Conservation (phyloP, 2,113 vertebrate species). For the Halcyon malimbica region DNA sequence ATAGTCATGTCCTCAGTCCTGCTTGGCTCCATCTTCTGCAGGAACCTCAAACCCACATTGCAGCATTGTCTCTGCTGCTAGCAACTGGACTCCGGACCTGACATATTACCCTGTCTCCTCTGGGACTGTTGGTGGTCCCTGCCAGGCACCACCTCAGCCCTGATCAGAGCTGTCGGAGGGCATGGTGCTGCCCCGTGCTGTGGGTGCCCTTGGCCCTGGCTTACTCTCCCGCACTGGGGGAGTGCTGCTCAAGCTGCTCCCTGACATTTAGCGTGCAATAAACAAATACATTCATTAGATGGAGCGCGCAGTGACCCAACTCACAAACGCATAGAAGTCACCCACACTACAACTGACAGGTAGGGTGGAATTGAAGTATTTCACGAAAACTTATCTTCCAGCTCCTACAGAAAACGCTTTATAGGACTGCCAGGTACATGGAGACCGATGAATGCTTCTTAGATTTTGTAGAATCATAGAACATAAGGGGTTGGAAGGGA, state of each 20-base stretch:
- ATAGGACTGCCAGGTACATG: too few relatives aligned
- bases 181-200: accelerated
- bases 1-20: accelerated
- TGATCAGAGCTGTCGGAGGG: not conserved
- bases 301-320: not conserved
- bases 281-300: not conserved
- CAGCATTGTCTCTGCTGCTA: not conserved
- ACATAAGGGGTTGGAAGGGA: too few relatives aligned
- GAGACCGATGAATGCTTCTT: not conserved
- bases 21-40: not conserved
- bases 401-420: not conserved
- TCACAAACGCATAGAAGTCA: not conserved
- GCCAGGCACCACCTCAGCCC: not conserved
- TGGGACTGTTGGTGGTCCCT: too few relatives aligned
- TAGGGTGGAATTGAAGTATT: not conserved
- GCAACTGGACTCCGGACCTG: accelerated
- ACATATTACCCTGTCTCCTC: accelerated
- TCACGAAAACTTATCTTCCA: not conserved
- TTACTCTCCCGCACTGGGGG: not conserved
- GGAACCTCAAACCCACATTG: accelerated
- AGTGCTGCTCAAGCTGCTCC: accelerated
- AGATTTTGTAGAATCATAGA: too few relatives aligned
- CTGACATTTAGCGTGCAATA: accelerated
- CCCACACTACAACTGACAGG: not conserved
- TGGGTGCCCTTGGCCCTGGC: accelerated